Conservation (phyloP, 2,888 invertebrate species). For the Pheosia tremula region DNA sequence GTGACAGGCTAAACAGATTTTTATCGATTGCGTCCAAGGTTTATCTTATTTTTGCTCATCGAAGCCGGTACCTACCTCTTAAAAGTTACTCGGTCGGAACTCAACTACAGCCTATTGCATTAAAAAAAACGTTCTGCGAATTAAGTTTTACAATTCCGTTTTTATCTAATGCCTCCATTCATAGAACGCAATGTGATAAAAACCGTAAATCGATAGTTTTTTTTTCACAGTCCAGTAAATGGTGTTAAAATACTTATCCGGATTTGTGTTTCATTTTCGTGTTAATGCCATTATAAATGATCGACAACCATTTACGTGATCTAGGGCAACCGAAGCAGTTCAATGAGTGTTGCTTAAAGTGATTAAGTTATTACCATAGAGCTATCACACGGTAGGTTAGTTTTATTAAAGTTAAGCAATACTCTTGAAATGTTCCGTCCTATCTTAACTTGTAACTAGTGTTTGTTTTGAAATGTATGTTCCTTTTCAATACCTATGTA, state of each 20-base stretch:
- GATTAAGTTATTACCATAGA: slow-evolving; percentile 1
- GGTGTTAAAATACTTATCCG: background rate
- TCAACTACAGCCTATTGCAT: background rate
- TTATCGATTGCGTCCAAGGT: background rate
- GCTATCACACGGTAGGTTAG: background rate
- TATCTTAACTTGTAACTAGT: no score
- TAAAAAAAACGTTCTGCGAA: background rate
- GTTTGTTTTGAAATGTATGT: no score
- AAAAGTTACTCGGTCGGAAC: background rate
- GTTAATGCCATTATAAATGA: background rate
- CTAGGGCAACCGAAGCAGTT: slow-evolving; percentile 3
- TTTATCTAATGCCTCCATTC: background rate
- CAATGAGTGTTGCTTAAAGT: background rate
- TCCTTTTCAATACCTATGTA: no score
- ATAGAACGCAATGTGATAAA: background rate
- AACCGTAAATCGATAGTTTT: background rate
- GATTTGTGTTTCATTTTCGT: background rate
- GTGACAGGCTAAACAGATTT: background rate
- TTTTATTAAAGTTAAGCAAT: background rate
- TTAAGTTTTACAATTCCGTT: background rate
- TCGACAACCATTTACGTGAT: slow-evolving; percentile 3
- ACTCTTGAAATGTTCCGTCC: background rate
- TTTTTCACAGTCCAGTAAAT: background rate
- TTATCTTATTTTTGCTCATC: background rate
- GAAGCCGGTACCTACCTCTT: background rate